Evolutionary conservation across 2,797 vertebrate genomes (phyloP), one percentile per base, ranked within the genome.

Genomic region (Bufotes viridis): DNA sequence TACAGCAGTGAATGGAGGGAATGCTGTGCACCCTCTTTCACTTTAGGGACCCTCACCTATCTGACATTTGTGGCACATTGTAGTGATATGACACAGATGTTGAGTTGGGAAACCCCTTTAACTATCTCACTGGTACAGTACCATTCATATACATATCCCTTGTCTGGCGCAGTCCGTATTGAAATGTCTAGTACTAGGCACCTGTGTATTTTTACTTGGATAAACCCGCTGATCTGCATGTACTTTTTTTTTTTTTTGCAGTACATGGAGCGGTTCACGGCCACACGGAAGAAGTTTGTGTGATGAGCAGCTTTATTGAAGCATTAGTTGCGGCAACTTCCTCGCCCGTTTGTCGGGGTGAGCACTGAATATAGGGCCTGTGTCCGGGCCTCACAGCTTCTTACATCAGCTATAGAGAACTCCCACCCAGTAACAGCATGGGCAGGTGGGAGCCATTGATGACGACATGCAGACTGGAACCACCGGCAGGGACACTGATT

Each of bases 241-340:
- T 7, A 11, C 0, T 26, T 72, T 8, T 72, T 70, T 29, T 70
- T 15, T 22, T 11, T 18, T 90, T 92, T 93, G 81, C 91, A 99
- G 98, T 99, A 99, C 92, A 98, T 98, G 98, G 98, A 99, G 89
- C 96, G 98, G 72, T 99, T 98, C 93, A 99, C 98, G 4, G 98
- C 98, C 87, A 99, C 96, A 42, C 98, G 97, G 95, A 99, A 99
- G 96, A 99, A 99, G 93, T 99, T 99, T 91, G 91, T 96, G 24
- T 99, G 96, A 99, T 90, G 3, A 82, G 89, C 58, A 7, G 34
- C 70, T 11, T 1, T 6, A 15, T 14, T 57, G 0, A 49, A 75
- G 13, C 1, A 17, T 7, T 34, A 57, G 20, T 63, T 58, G 8
- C 11, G 10, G 70, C 58, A 42, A 22, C 1, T 6, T 57, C 53